Percentiles rank a stretch among this genome's conserved stretches.
phyloP scores from a whole-genome alignment of 2,888 invertebrate species.

The Chironomus tentans region DNA sequence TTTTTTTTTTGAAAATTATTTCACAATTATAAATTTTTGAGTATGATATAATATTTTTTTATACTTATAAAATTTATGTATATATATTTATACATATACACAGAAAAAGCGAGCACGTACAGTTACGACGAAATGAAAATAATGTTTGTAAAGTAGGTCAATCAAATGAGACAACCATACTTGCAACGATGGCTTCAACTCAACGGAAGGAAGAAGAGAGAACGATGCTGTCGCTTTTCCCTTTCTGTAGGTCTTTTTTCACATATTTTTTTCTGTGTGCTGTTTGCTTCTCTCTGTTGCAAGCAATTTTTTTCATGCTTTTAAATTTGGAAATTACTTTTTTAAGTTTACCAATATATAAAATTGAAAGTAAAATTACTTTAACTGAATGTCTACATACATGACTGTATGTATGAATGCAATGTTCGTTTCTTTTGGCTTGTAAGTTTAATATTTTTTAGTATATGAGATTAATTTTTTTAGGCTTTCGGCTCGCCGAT shows the following conservation, averaged over 20 bases:
- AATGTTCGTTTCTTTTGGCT: too few species aligned
- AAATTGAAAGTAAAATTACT: background rate
- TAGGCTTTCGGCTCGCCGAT: too few species aligned
- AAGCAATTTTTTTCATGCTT: background rate
- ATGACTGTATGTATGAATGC: too few species aligned
- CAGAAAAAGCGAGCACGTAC: slow-evolving; percentile 13
- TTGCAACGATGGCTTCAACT: slow-evolving; percentile 18
- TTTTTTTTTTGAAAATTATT: background rate
- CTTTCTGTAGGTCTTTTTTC: slow-evolving; percentile 19
- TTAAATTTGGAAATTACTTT: background rate
- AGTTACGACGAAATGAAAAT: slow-evolving; percentile 26
- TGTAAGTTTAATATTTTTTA: too few species aligned
- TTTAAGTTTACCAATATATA: background rate
- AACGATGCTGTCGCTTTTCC: slow-evolving; percentile 20
- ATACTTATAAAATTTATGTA: background rate
- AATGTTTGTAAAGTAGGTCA: slow-evolving; percentile 26
- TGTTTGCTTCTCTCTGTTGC: background rate
- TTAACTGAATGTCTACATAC: too few species aligned
- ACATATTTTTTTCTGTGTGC: background rate
- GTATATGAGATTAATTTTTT: too few species aligned
- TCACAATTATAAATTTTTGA: slow-evolving; percentile 14
- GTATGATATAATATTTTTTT: slow-evolving; percentile 26
- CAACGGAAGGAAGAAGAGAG: slow-evolving; percentile 23
- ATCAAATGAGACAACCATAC: slow-evolving; percentile 27
- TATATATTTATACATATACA: slow-evolving; percentile 20